Conservation (phyloP, 2,113 vertebrate species). For the Nothobranchius kuhntae region DNA sequence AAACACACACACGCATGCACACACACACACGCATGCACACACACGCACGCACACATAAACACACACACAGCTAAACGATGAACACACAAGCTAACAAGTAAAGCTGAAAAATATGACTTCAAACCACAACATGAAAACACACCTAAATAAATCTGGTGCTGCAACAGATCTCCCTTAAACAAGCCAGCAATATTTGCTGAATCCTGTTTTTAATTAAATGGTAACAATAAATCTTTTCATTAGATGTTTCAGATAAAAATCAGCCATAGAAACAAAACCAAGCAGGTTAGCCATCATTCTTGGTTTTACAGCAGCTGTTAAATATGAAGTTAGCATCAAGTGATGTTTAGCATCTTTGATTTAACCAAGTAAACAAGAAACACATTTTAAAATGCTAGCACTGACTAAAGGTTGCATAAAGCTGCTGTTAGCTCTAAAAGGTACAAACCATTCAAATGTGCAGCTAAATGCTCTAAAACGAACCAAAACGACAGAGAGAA, state of each 20-base stretch:
- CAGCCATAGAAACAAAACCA: no score
- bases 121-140: background rate
- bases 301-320: no score
- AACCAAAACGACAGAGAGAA: background rate
- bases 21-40: conserved; percentile 5
- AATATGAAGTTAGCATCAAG: no score
- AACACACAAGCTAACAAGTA: conserved; percentile 48
- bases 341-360: background rate
- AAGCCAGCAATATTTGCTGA: no score
- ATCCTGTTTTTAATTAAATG: no score
- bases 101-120: conserved; percentile 44
- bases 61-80: conserved; percentile 25
- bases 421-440: background rate
- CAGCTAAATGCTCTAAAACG: background rate
- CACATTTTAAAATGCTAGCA: background rate
- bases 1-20: conserved; percentile 1
- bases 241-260: no score
- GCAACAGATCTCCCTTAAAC: no score
- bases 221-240: no score
- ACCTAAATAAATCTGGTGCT: background rate
- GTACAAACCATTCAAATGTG: background rate
- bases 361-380: no score
- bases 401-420: no score
- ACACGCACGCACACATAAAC: background rate
- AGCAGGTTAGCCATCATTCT: no score